These are phyloP conservation scores for Oreochromis aureus DNA, from an alignment of 2,113 vertebrate species.

Conservation along the genomic window DNA sequence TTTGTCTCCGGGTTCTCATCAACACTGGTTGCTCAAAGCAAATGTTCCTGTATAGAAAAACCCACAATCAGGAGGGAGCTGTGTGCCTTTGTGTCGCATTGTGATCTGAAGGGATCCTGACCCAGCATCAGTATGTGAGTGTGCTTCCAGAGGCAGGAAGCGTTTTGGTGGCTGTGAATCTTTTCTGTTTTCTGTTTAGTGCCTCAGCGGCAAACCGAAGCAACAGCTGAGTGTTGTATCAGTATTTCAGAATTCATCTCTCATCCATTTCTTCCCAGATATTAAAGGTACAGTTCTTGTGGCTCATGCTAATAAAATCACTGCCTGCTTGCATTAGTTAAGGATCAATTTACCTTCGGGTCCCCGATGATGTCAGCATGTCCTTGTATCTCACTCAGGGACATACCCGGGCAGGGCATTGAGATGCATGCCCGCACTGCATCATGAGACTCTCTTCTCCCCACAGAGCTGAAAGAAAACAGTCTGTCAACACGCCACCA, in stretches of 20 bases:
- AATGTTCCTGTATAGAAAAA: background rate
- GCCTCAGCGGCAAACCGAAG: background rate
- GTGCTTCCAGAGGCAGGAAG: background rate
- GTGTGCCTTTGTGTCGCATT: background rate
- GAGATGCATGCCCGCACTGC: conserved; percentile 76
- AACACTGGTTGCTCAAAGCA: background rate
- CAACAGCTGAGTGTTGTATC: background rate
- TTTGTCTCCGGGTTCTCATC: background rate
- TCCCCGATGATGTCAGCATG: conserved; percentile 74
- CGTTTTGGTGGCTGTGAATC: background rate
- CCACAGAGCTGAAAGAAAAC: conserved; percentile 80
- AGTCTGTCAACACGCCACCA: conserved; percentile 63
- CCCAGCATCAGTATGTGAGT: background rate
- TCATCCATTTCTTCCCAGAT: background rate
- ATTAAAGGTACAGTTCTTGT: background rate
- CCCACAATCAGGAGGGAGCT: background rate
- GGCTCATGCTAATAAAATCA: background rate
- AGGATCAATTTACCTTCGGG: conserved; percentile 74
- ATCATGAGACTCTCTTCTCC: conserved; percentile 81
- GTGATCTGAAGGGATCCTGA: background rate
- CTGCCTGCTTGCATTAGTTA: background rate
- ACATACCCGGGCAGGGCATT: conserved; percentile 76
- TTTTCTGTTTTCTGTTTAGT: background rate
- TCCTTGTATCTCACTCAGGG: conserved; percentile 77
- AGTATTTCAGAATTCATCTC: background rate